Conservation (phyloP, 2,113 vertebrate genomes). For the Phoxinus phoxinus region DNA sequence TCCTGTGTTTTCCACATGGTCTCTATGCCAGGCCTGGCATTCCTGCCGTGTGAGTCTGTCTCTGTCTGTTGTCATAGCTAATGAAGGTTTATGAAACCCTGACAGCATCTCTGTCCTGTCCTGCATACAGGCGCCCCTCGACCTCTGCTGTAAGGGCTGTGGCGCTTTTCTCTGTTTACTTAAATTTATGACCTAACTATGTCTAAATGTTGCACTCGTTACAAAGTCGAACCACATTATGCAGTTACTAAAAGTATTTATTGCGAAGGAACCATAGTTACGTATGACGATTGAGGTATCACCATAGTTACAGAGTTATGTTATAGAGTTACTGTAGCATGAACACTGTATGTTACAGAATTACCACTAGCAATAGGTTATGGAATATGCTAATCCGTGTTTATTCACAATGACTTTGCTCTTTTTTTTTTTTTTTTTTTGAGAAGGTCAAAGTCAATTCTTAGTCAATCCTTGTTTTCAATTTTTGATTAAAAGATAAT, state of each 20-base stretch:
- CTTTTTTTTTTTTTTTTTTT: background rate
- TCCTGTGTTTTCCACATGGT: constrained; percentile 65
- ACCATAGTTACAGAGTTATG: constrained; percentile 23
- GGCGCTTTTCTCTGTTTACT: constrained; percentile 46
- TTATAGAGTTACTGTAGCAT: constrained; percentile 19
- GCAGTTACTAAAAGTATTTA: background rate
- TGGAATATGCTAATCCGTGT: background rate
- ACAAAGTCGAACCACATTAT: background rate
- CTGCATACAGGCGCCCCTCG: constrained; percentile 38
- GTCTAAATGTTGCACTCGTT: constrained; percentile 31
- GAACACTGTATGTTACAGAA: constrained; percentile 12
- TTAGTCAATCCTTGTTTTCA: background rate
- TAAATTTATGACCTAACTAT: constrained; percentile 36
- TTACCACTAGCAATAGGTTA: constrained; percentile 4
- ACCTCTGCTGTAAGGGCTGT: background rate
- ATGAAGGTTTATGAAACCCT: constrained; percentile 63
- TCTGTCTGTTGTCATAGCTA: constrained; percentile 65
- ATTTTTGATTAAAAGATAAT: background rate
- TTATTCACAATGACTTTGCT: background rate
- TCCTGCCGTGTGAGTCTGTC: constrained; percentile 69
- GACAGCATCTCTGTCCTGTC: constrained; percentile 57
- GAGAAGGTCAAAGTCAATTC: background rate
- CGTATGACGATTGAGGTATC: background rate
- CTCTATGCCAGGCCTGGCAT: constrained; percentile 75
- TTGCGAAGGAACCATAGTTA: constrained; percentile 18